Evolutionary conservation across 1,140 invertebrate species (phyloP), one percentile per base, ranked within the genome.

Genomic region (Zaprionus taronus): DNA sequence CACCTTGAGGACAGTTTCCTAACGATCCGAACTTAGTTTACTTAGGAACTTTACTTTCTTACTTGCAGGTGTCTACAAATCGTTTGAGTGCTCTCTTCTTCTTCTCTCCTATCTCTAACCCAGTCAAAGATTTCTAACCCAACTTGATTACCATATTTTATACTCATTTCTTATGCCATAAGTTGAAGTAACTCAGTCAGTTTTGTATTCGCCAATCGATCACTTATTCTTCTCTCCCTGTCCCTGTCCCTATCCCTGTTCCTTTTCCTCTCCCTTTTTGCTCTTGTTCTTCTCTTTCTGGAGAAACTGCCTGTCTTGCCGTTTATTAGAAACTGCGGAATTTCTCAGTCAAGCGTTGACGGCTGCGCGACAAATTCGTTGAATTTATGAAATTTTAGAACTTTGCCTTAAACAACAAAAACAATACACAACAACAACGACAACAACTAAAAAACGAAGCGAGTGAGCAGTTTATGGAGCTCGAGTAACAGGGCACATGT

Each of bases 351-450:
- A 60, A 57, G 41, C 70, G 70, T 77, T 64, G 68, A 74, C 56
- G 60, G 41, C 58, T 47, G 63, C 22, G 72, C 83, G 68, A 83
- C 81, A 74, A 86, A 86, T 86, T 86, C 83, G 83, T 83, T 86
- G 83, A 86, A 89, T 89, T 87, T 89, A 89, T 87, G 84, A 89
- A 89, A 87, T 80, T 80, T 84, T 89, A 79, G 83, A 84, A 86
- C 68, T 71, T 69, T 67, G 80, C 55, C 51, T 61, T 3, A 58
- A 55, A 74, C 15, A 65, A 24, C 64, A 75, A 28, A 38, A 51
- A 64, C 51, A 26, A 41, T 34, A 9, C 31, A 11, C 15, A 38
- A 28, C 17, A 49, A 58, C 14, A 70, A 44, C 26, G 22, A 3
- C 36, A 17, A 44, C n/a, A 44, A 17, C 41, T 47, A 47, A 47